These are phyloP conservation scores for Martes martes DNA, from an alignment of 2,113 vertebrate species.

Conservation along the genomic window DNA sequence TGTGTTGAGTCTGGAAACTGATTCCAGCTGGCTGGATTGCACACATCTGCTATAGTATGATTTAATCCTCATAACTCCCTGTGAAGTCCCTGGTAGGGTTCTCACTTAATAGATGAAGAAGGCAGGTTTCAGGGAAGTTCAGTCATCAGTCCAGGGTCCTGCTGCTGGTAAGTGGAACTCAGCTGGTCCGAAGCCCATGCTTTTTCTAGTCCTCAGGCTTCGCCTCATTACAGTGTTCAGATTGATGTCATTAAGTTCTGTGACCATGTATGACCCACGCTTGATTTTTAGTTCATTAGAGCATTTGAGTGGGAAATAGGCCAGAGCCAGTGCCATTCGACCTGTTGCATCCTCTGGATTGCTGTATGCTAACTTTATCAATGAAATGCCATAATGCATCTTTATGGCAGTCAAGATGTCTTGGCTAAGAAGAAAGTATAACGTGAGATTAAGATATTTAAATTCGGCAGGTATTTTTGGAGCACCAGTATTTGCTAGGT, in stretches of 20 bases:
- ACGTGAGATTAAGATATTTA: constrained; percentile 6
- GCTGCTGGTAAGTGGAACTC: neutral
- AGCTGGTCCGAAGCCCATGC: neutral
- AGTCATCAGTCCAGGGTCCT: neutral
- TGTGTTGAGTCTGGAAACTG: neutral
- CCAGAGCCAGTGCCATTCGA: neutral
- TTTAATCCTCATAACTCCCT: neutral
- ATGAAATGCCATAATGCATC: neutral
- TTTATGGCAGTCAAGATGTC: neutral
- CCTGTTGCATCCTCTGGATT: neutral
- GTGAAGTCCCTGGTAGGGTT: neutral
- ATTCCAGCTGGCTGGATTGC: neutral
- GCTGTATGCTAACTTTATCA: neutral
- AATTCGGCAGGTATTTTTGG: neutral
- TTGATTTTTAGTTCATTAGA: neutral
- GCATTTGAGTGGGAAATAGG: neutral
- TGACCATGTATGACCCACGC: neutral
- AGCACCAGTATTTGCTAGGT: neutral
- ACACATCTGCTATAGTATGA: neutral
- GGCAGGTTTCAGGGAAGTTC: neutral
- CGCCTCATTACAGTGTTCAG: neutral
- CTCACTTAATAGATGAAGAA: neutral
- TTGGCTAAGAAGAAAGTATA: neutral
- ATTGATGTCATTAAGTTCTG: neutral
- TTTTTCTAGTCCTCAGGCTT: neutral